Base-by-base conservation (phyloP, 2,113 vertebrate species). In the Pyxicephalus adspersus region DNA sequence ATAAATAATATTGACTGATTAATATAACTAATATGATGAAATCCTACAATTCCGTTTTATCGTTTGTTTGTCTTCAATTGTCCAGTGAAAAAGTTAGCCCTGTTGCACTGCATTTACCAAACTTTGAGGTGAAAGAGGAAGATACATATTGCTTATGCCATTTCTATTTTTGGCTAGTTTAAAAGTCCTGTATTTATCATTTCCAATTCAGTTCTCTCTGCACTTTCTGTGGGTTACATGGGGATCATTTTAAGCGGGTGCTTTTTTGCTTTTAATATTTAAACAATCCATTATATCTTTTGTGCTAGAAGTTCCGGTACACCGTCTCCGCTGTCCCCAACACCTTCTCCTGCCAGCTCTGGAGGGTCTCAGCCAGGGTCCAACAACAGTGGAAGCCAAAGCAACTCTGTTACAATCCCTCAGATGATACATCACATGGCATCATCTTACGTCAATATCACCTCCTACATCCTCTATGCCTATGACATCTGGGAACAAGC, bases 401-500 rank as follows among this genome's bases (percentile, higher is more conserved):
- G 86, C 5, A 77, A 88, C 85, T 86, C 91, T 0, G 80, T 95
- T 83, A 87, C 84, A 1, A 88, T 97, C 83, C 94, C 96, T 0
- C 91, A 86, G 80, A 86, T 88, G 45, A 92, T 98, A 74, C 93
- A 95, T 64, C 95, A 90, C 83, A 87, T 96, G 90, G 94, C 94
- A 0, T 91, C 92, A 20, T 94, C 92, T 73, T 98, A 98, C 0
- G 86, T 99, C 88, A 95, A 90, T 90, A 96, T 99, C 87, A 99
- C 97, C 0, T 91, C 92, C 7, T 91, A 95, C 11, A 88, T 97
- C 85, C 89, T 99, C 64, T 94, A 87, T 0, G 96, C 96, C 0
- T 94, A 94, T 38, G 92, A 96, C 38, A 87, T 93, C 38, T 99
- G 97, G 97, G 97, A 98, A 84, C 94, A 94, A 87, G 95, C 97